Evolutionary conservation across 23 tunicate species (phyloP), one percentile per base, ranked within the genome.

Genomic region (Clavelina lepadiformis): DNA sequence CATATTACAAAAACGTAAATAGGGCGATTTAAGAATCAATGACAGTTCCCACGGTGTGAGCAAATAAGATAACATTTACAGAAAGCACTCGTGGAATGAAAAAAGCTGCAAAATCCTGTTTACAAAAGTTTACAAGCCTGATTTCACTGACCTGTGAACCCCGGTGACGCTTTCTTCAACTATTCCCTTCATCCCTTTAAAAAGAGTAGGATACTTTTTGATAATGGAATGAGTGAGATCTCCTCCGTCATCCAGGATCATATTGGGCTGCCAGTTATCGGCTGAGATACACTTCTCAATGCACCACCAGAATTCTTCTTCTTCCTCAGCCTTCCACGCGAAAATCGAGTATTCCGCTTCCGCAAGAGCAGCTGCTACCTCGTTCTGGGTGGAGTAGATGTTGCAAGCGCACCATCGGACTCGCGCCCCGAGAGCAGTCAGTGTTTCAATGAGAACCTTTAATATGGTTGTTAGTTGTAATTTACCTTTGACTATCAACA

Each of bases 281-380:
- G 80, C 79, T 38, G 85, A 67, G 69, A 89, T 89, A 65, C 97
- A 89, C 65, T 72, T 57, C 32, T 89, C 97, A 49, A 91, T 91
- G 85, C 98, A 91, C 98, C 98, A 91, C 98, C 98, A 91, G 63
- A 91, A 91, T 34, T 91, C 98, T 53, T 91, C 98, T 73, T 91
- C 98, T 58, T 83, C 88, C 65, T 91, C 85, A 7, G 92, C 98
- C 69, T 91, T 91, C 98, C 98, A 91, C n/a, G 98, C 98, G 71
- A 91, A 91, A 23, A 91, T 55, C 1, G 98, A 61, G 59, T 69
- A 58, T 0, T 74, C 79, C 1, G 92, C 82, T 62, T 91, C 98
- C 1, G 98, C 92, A 0, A 91, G 56, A 25, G 88, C 98, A 27
- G 98, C 92, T 8, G 98, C 98, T 32, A 91, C 84, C 51, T 91